phyloP scores from a whole-genome alignment of 2,797 vertebrate genomes.

The Xerus rutilus region DNA sequence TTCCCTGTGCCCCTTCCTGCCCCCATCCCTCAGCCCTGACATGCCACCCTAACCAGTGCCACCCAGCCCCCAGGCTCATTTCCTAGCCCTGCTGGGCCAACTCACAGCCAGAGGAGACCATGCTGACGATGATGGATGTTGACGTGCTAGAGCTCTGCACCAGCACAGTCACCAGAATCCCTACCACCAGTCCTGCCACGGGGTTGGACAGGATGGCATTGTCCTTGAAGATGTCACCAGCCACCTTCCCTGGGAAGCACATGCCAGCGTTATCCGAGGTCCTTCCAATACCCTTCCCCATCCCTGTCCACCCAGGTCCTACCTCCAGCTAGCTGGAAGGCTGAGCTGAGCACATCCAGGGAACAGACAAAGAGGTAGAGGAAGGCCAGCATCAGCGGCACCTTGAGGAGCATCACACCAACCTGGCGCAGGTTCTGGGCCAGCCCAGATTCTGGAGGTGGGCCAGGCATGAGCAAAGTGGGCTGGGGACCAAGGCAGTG shows the following conservation, averaged over 20 bases:
- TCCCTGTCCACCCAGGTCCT: background rate
- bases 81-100: background rate
- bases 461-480: background rate
- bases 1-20: background rate
- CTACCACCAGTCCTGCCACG: constrained; percentile 95
- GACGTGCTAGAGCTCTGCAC: constrained; percentile 98
- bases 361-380: constrained; percentile 96
- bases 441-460: constrained; percentile 81
- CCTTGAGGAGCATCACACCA: constrained; percentile 90
- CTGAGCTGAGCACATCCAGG: constrained; percentile 95
- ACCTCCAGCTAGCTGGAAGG: constrained; percentile 97
- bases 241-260: constrained; percentile 93
- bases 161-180: constrained; percentile 95
- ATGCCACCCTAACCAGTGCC: accelerated
- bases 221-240: constrained; percentile 96
- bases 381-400: constrained; percentile 92
- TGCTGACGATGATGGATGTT: constrained; percentile 96
- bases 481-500: background rate
- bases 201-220: constrained; percentile 95
- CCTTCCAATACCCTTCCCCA: background rate
- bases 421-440: constrained; percentile 84
- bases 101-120: constrained; percentile 97
- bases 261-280: background rate
- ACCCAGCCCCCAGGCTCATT: background rate
- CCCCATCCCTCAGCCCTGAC: background rate